A percentile compares a stretch with the other conserved stretches of the same genome.
Evolutionary conservation across 2,888 invertebrate genomes (phyloP).

Genomic region (Oxystoma pomonae): DNA sequence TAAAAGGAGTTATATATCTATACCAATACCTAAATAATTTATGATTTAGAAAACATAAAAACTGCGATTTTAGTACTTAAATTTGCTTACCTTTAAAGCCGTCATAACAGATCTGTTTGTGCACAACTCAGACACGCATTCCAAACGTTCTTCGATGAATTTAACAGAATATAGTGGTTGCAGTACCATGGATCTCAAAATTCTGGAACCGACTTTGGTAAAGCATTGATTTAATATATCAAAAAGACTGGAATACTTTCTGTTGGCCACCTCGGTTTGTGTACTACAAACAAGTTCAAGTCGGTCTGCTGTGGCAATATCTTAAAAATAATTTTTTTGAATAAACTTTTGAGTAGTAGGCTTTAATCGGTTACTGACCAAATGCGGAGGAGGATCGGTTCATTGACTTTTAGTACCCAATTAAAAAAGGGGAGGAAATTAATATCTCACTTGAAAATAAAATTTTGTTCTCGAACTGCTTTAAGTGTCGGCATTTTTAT

Average conservation of each 20-base stretch:
- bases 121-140: slow-evolving; percentile 73
- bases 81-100: not conserved
- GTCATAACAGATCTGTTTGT: not conserved
- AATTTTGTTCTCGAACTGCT: too few species aligned
- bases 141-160: slow-evolving; percentile 64
- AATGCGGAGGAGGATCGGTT: too few species aligned
- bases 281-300: slow-evolving; percentile 63
- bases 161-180: slow-evolving; percentile 70
- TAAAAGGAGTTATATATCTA: too few species aligned
- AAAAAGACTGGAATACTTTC: slow-evolving; percentile 54
- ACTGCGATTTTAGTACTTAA: too few species aligned
- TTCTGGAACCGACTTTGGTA: slow-evolving; percentile 70
- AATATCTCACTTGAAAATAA: too few species aligned
- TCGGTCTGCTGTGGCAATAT: slow-evolving; percentile 75
- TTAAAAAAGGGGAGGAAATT: too few species aligned
- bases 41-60: too few species aligned
- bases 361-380: too few species aligned
- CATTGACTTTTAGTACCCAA: too few species aligned
- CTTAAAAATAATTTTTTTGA: slow-evolving; percentile 53
- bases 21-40: too few species aligned
- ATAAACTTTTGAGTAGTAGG: too few species aligned
- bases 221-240: slow-evolving; percentile 65
- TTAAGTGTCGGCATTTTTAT: too few species aligned
- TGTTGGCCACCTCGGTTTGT: slow-evolving; percentile 44
- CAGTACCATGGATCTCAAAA: slow-evolving; percentile 74